Evolutionary conservation across 2,888 invertebrate genomes (phyloP).

Genomic region (Nipponacmea schrenckii): DNA sequence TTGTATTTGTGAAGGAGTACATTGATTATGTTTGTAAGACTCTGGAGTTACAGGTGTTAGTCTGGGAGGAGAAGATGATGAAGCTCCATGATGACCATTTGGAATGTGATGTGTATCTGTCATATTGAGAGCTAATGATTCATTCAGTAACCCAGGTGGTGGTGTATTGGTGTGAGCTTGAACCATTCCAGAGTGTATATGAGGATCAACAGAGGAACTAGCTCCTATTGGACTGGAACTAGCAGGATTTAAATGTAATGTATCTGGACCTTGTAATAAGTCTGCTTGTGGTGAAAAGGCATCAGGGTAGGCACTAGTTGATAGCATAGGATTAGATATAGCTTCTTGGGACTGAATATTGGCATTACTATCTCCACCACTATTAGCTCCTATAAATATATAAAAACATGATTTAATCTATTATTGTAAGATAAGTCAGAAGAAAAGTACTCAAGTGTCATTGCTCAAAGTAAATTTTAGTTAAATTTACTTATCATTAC

Average conservation of each 20-base stretch:
- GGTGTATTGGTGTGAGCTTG: constrained; percentile 11
- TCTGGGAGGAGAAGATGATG: constrained; percentile 29
- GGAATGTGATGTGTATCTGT: constrained; percentile 22
- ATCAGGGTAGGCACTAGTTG: constrained; percentile 14
- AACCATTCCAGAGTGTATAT: constrained; percentile 1
- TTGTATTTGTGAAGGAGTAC: neutral
- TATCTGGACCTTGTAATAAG: constrained; percentile 5
- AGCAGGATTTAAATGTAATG: constrained; percentile 13
- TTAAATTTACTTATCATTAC: no score
- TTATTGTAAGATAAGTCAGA: no score
- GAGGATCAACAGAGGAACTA: constrained; percentile 8
- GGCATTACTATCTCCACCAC: constrained; percentile 9
- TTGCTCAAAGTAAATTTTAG: no score
- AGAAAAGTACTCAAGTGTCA: no score
- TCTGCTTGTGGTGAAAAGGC: constrained; percentile 12
- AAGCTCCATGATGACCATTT: constrained; percentile 24
- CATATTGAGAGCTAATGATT: constrained; percentile 15
- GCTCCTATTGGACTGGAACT: constrained; percentile 11
- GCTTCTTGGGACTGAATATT: neutral
- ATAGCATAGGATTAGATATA: constrained; percentile 13
- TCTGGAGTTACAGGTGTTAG: constrained; percentile 18
- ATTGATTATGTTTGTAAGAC: constrained; percentile 8
- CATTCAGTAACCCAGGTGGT: constrained; percentile 10
- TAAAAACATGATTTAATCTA: no score
- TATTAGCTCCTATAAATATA: constrained; percentile 18